Evolutionary conservation across 2,113 vertebrate genomes (phyloP).

Genomic region (Phocoena sinus): DNA sequence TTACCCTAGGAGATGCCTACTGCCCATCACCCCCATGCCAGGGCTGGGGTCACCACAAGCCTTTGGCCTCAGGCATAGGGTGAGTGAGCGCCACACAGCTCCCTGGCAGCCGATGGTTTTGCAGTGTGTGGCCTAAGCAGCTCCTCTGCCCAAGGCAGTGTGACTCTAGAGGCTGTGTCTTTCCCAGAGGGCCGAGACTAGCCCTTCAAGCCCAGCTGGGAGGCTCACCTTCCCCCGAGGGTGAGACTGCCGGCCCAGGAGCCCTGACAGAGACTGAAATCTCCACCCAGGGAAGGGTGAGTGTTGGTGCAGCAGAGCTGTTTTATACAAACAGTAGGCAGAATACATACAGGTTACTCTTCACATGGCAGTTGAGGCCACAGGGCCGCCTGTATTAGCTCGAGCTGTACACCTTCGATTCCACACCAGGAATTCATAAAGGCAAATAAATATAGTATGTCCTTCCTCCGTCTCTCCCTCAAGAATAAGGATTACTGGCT

Average conservation of each 20-base stretch:
- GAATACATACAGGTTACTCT: slow-evolving; percentile 10
- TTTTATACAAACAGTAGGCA: slow-evolving; percentile 12
- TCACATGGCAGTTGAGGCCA: neutral
- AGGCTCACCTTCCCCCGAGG: neutral
- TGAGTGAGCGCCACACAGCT: neutral
- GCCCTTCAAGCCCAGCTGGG: neutral
- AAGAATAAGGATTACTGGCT: slow-evolving; percentile 51
- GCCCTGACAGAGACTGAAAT: neutral
- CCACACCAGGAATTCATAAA: slow-evolving; percentile 6
- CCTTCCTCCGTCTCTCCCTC: neutral
- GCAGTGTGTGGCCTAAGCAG: neutral
- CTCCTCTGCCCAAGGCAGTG: neutral
- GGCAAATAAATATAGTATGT: neutral
- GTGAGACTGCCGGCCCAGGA: neutral
- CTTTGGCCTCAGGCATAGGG: fast-evolving
- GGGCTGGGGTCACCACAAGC: neutral
- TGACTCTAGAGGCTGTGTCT: neutral
- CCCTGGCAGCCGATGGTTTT: neutral
- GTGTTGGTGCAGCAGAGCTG: neutral
- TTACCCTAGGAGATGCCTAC: fast-evolving
- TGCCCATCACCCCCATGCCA: neutral
- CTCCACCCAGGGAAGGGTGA: neutral
- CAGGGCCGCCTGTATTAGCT: slow-evolving; percentile 23
- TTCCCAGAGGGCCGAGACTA: neutral
- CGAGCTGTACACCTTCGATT: neutral